A percentile compares a stretch with the other conserved stretches of the same genome.
phyloP scores from a whole-genome alignment of 2,113 vertebrate genomes.

The Leptobrachium ailaonicum region DNA sequence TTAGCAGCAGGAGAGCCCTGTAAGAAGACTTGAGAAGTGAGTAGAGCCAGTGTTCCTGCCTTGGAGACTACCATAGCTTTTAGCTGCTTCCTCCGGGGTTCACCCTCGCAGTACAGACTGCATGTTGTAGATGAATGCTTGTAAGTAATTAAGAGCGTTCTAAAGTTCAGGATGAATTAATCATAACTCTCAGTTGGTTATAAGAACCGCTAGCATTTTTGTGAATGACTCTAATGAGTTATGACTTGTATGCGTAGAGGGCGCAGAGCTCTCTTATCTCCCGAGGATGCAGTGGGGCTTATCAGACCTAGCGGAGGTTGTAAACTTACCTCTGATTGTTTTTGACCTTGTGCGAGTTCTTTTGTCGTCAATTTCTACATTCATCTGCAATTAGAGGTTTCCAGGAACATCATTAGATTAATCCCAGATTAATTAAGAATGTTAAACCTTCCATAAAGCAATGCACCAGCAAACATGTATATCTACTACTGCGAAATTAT shows the following conservation, averaged over 20 bases:
- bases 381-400: slow-evolving; percentile 79
- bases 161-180: slow-evolving; percentile 10
- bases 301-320: not conserved
- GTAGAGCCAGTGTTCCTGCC: not conserved
- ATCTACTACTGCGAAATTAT: no score
- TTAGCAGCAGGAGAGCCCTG: no score
- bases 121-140: slow-evolving; percentile 34
- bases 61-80: not conserved
- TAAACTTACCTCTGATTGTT: slow-evolving; percentile 84
- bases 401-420: no score
- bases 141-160: slow-evolving; percentile 5
- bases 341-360: slow-evolving; percentile 90
- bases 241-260: not conserved
- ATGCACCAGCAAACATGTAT: no score
- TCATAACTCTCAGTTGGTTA: slow-evolving; percentile 18
- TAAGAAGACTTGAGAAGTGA: no score
- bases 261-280: not conserved
- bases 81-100: not conserved
- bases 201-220: not conserved
- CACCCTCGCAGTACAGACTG: not conserved
- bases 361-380: slow-evolving; percentile 87
- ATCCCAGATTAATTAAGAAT: no score
- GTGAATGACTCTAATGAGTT: slow-evolving; percentile 20
- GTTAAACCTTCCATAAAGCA: no score
- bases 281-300: not conserved